Evolutionary conservation across 2,888 invertebrate genomes (phyloP), one percentile per base, ranked within the genome.

Genomic region (Parthenolecanium corni): DNA sequence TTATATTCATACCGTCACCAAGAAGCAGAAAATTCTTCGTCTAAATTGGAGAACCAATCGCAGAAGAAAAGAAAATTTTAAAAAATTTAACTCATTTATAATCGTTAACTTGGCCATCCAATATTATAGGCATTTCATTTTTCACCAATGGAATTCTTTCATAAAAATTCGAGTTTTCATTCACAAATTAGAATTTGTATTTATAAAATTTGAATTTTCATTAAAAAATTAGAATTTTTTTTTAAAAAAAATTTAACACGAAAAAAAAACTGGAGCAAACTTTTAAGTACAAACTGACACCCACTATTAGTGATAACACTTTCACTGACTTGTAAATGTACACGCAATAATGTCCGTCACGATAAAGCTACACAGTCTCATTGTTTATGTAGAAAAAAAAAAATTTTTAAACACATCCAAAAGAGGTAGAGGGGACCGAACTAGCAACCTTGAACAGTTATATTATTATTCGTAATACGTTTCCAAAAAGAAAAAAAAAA

Each of bases 391-490:
- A 49, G 21, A 31, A 31, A 31, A 31, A 31, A 31, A 31, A 31
- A 49, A 49, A 20, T 12, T 21, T 49, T 49, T 20, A 14, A 21
- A 23, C 18, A 49, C 11, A 49, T 18, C 21, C 21, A 20, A 20
- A 49, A 2, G 20, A 20, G 21, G 23, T 21, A 49, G 49, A 21
- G 49, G 49, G 20, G 21, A 14, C 14, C 20, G 20, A 11, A 20
- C 18, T 12, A 21, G 49, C 21, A 23, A 49, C 49, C 49, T 49
- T 49, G 49, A 49, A 49, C 49, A 49, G 49, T 5, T 49, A 23
- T 21, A 49, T 49, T 49, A 49, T 49, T 49, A 49, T 49, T 49
- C 49, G 49, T 49, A 49, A 20, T 23, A 49, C 49, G 49, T 49
- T 49, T 49, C 14, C 23, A 14, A 49, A 49, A 23, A 49, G 31